Evolutionary conservation across 1,140 invertebrate species (phyloP).

Genomic region (Wasmannia auropunctata): DNA sequence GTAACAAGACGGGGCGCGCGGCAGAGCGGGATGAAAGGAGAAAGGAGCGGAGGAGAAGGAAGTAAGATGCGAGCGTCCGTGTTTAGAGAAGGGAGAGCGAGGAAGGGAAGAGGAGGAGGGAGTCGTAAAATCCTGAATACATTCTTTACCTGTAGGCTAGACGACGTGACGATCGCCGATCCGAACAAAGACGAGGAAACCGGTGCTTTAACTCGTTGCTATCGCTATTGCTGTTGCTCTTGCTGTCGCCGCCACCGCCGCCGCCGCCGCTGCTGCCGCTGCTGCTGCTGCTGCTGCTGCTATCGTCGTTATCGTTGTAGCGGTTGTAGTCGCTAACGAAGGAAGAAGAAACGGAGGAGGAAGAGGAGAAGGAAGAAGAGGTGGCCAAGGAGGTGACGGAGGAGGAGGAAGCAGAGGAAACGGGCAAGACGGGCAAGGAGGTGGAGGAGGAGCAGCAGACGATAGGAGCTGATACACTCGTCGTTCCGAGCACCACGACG

Average conservation of each 20-base stretch:
- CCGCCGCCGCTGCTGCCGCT: background rate
- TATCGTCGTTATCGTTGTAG: no score
- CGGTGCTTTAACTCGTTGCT: conserved; percentile 51
- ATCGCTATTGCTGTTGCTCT: background rate
- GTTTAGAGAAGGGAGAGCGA: background rate
- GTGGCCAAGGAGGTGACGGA: conserved; percentile 14
- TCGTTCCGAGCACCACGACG: conserved; percentile 65
- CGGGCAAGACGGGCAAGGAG: conserved; percentile 25
- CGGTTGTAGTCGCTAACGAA: background rate
- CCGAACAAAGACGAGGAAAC: conserved; percentile 70
- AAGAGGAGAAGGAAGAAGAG: background rate
- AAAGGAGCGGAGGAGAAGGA: background rate
- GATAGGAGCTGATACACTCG: conserved; percentile 61
- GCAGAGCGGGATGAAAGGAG: background rate
- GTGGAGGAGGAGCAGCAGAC: conserved; percentile 46
- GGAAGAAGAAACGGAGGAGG: background rate
- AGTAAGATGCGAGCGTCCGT: background rate
- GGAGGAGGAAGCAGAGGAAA: conserved; percentile 16
- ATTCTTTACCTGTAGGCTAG: conserved; percentile 69
- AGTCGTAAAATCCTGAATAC: conserved; percentile 20
- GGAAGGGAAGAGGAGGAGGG: background rate
- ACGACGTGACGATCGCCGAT: conserved; percentile 60
- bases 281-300: no score
- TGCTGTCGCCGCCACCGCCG: background rate
- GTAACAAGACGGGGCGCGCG: background rate